Conservation (phyloP, 1,140 invertebrate species). For the Heliconius nattereri region DNA sequence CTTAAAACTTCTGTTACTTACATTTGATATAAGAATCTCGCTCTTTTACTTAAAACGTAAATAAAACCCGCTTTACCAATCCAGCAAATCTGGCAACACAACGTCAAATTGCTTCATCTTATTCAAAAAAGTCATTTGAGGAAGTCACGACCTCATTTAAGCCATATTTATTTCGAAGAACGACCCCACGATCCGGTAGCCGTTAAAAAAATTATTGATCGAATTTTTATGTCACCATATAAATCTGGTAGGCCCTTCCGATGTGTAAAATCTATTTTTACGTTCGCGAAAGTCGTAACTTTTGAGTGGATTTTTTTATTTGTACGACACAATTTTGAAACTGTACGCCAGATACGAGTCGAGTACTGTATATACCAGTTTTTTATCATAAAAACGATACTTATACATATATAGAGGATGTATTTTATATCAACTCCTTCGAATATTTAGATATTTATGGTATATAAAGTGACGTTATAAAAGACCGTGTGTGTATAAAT, state of each 20-base stretch:
- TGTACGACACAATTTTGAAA: conserved; percentile 57
- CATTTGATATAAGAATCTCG: no score
- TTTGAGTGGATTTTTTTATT: conserved; percentile 70
- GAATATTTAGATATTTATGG: conserved; percentile 33
- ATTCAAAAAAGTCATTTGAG: neutral
- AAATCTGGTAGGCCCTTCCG: conserved; percentile 64
- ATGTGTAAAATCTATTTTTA: conserved; percentile 77
- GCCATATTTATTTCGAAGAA: conserved; percentile 23
- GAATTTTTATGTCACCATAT: conserved; percentile 63
- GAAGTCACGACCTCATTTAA: conserved; percentile 9
- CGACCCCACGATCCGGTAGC: conserved; percentile 35
- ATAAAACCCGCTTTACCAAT: no score
- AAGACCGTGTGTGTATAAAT: conserved; percentile 26
- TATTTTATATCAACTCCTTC: conserved; percentile 27
- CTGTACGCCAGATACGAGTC: conserved; percentile 43
- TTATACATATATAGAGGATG: conserved; percentile 15
- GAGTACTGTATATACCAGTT: neutral
- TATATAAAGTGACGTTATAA: conserved; percentile 24
- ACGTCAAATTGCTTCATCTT: no score
- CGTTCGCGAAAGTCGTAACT: conserved; percentile 61
- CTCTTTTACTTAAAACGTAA: no score
- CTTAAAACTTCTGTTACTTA: no score
- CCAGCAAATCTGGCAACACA: no score
- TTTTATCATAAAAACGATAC: conserved; percentile 26
- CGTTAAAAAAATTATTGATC: conserved; percentile 71